Base-by-base conservation (phyloP, 2,888 invertebrate species). In the Conchocele bisecta region DNA sequence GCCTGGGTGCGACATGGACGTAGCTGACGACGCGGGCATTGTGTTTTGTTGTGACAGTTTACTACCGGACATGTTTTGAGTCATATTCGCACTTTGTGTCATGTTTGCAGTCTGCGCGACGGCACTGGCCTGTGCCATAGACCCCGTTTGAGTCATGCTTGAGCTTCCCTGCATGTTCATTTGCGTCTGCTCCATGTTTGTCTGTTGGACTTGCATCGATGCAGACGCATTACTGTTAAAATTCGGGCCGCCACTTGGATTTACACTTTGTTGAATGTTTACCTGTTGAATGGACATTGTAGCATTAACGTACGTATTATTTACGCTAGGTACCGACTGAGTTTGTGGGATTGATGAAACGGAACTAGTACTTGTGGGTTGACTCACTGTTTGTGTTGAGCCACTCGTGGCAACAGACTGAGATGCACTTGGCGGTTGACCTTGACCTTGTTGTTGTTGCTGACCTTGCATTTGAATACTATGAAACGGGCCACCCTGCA, bases 231-330 rank as follows among this genome's bases (percentile, higher is more conserved):
- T 59, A 20, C 31, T 58, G 33, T 48, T 61, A n/a, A 35, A 42
- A 58, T 60, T 58, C 70, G 86, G 86, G 63, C 84, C 85, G 46
- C 83, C 72, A 69, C 83, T 68, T 42, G 69, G 73, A 17, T 79
- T 75, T 24, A 67, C 70, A 39, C 75, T 81, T 48, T 83, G 83
- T 81, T 92, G 92, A 75, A 93, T 92, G 83, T 92, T 92, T 81
- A 93, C 88, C 83, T 92, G 92, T 76, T 92, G 92, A 61, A 92
- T 92, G 50, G 92, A 91, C 91, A 92, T 91, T 39, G 91, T 92
- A 37, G 92, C 91, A 86, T 92, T 92, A 50, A 92, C 92, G 80
- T 89, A 92, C 2, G 92, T 92, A 85, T 92, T 92, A 83, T 92
- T 92, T 29, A 92, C 92, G 75, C 91, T 91, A 15, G 87, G 88